Evolutionary conservation across 30 jellyfish, hydroid and myxozoan genomes (phyloP), one percentile per base, ranked within the genome.

Genomic region (Nemopilema nomurai): DNA sequence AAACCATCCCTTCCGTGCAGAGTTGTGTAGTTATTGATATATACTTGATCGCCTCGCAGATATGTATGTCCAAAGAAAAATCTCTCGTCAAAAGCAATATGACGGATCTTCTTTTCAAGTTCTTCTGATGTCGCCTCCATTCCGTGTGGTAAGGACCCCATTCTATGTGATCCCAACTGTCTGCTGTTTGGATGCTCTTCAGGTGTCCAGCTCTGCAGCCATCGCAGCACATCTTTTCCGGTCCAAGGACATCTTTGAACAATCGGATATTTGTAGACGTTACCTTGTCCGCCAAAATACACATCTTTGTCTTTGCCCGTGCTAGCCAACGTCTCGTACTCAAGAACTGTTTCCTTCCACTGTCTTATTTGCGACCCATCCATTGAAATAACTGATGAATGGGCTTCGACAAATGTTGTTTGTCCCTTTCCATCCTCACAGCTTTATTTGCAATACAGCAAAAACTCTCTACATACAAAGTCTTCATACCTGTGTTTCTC

Each of bases 1-100:
- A 53, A 84, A 29, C 81, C 87, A 1, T 84, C 33, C 25, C 92
- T 63, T 18, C 92, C 92, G 72, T 84, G 92, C 8, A 84, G 80
- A n/a, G 65, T 73, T 0, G 92, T 84, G 28, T 84, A 73, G 49
- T 84, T 84, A 66, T 84, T 84, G 0, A 84, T 76, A 32, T 72
- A 84, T 0, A 72, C 92, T 29, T 57, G 87, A 72, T 84, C 92
- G 3, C 92, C 92, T 57, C 62, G 32, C 72, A 18, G 33, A 31
- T 84, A 84, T 23, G 86, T 0, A 62, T 84, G 92, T 62, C 79
- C 65, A 71, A 84, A 84, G 73, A 22, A 71, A 27, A 73, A 84
- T 30, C 92, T 72, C 24, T 84, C 74, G 30, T 73, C 82, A 1
- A 82, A 51, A 1, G 84, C 77, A 18, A 82, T 9, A 0, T 32